Evolutionary conservation across 2,888 invertebrate species (phyloP).

Genomic region (Parnassius mnemosyne): DNA sequence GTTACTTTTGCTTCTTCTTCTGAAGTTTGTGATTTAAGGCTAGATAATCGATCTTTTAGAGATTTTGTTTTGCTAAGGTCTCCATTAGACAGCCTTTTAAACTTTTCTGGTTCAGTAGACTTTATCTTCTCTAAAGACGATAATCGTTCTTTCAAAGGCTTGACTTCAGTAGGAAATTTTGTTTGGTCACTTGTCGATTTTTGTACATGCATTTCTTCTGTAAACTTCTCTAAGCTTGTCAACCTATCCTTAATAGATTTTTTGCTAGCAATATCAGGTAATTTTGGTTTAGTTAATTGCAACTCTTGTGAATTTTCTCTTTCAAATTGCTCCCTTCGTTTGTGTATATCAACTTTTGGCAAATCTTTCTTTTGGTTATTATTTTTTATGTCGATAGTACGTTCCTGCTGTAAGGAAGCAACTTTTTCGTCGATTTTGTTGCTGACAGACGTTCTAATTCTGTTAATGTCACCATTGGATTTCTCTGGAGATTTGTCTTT

Average conservation of each 20-base stretch:
- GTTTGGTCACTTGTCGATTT: conserved; percentile 70
- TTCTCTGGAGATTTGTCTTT: conserved; percentile 74
- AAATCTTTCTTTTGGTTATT: conserved; percentile 79
- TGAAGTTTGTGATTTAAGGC: conserved; percentile 67
- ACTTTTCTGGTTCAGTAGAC: conserved; percentile 69
- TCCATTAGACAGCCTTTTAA: conserved; percentile 68
- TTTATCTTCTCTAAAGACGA: conserved; percentile 82
- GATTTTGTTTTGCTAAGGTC: conserved; percentile 67
- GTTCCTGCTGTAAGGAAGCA: conserved; percentile 80
- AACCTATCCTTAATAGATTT: conserved; percentile 87
- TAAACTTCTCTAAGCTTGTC: conserved; percentile 84
- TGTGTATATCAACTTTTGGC: conserved; percentile 90
- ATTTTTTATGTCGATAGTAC: conserved; percentile 66
- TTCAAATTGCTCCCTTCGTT: conserved; percentile 91
- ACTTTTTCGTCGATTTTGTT: conserved; percentile 84
- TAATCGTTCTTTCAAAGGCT: conserved; percentile 82
- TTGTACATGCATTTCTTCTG: conserved; percentile 75
- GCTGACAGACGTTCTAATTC: conserved; percentile 71
- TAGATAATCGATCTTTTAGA: conserved; percentile 72
- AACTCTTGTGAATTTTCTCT: conserved; percentile 81
- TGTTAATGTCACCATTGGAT: conserved; percentile 64
- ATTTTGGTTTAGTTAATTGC: conserved; percentile 74
- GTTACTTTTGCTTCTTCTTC: conserved; percentile 63
- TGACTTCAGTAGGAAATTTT: conserved; percentile 81
- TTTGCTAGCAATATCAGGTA: conserved; percentile 83